A percentile compares a stretch with the other conserved stretches of the same genome.
Evolutionary conservation across 2,113 vertebrate species (phyloP).

Genomic region (Papio anubis): DNA sequence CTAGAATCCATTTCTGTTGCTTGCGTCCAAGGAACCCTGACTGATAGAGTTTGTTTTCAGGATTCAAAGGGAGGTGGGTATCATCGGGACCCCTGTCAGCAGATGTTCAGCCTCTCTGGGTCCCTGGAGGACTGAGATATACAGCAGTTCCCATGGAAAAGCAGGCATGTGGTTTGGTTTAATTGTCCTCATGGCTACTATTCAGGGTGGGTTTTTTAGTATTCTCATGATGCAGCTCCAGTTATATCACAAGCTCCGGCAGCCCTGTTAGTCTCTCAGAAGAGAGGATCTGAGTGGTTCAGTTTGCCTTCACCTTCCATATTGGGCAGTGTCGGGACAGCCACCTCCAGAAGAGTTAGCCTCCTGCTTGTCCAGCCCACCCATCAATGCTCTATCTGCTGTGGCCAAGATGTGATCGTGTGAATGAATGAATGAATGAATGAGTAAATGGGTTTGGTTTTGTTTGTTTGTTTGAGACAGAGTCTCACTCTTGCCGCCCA

Average conservation of each 20-base stretch:
- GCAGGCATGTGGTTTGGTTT: too few relatives aligned
- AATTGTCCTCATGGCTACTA: not conserved
- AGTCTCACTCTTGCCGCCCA: too few relatives aligned
- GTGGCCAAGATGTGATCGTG: not conserved
- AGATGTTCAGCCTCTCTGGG: not conserved
- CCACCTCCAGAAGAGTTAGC: not conserved
- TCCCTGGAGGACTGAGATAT: not conserved
- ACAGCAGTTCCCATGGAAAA: not conserved
- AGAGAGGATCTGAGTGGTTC: not conserved
- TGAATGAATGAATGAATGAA: not conserved
- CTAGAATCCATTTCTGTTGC: not conserved
- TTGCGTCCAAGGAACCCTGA: not conserved
- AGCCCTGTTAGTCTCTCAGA: not conserved
- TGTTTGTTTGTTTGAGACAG: too few relatives aligned
- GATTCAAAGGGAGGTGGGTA: not conserved
- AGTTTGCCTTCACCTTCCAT: not conserved
- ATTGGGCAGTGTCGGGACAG: not conserved
- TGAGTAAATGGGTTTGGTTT: too few relatives aligned
- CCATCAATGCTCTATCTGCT: not conserved
- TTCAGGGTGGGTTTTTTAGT: not conserved
- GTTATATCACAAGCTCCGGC: not conserved
- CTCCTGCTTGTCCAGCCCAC: not conserved
- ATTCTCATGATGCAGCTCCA: not conserved
- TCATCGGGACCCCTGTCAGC: not conserved
- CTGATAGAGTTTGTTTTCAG: not conserved